A percentile compares a stretch with the other conserved stretches of the same genome.
Evolutionary conservation across 2,797 vertebrate genomes (phyloP).

Genomic region (Gallinago stenura): DNA sequence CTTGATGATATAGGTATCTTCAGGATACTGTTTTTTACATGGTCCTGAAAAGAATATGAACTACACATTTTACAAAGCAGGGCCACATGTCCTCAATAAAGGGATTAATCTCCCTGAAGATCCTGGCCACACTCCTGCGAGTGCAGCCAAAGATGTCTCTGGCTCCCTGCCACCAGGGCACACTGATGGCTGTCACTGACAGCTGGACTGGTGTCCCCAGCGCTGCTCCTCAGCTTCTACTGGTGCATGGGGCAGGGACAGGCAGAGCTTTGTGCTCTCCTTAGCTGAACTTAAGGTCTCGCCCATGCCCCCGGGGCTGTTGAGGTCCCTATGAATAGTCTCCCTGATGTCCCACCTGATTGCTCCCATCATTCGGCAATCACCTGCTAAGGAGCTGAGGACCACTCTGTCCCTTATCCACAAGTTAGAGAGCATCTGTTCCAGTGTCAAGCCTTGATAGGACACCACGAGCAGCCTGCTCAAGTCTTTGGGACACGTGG

Average conservation of each 20-base stretch:
- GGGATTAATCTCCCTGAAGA: background rate
- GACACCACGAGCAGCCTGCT: background rate
- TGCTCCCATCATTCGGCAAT: background rate
- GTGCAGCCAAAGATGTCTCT: background rate
- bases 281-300: rapidly evolving
- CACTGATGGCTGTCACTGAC: background rate
- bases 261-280: rapidly evolving
- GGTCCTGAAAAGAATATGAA: background rate
- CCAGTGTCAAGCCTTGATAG: background rate
- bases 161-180: background rate
- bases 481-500: background rate
- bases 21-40: background rate
- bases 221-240: background rate
- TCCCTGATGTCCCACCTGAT: background rate
- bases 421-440: background rate
- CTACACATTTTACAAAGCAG: background rate
- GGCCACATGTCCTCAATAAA: background rate
- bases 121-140: no score
- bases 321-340: background rate
- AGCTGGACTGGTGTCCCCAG: background rate
- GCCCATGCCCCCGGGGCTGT: no score
- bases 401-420: background rate
- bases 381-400: background rate
- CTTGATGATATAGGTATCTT: background rate
- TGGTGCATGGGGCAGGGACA: rapidly evolving